Evolutionary conservation across 2,113 vertebrate genomes (phyloP), one percentile per base, ranked within the genome.

Genomic region (Coracopsis vasa): DNA sequence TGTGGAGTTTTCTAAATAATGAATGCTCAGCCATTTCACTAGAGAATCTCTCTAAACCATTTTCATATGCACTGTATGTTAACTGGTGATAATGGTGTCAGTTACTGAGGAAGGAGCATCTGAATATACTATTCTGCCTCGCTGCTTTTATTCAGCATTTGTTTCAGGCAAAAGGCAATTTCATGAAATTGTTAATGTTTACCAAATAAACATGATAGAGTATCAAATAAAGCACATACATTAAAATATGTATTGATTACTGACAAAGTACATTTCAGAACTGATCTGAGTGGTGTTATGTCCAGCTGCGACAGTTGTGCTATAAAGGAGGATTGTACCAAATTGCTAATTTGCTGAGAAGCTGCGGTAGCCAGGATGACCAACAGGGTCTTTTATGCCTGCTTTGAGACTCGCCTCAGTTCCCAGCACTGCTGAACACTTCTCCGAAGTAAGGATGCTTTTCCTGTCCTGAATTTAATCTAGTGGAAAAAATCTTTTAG

Each of bases 391-490:
- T 69, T 54, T 90, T 86, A 35, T 90, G 71, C 90, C 91, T 85
- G 61, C 72, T 65, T 90, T 53, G 91, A 92, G 78, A 42, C 74
- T 78, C 3, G 8, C 31, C 78, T 66, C 86, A 21, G 28, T 93
- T 97, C 92, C 88, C 88, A 92, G 94, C 82, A 78, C 77, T 25
- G 65, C 73, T 82, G 16, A 74, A 29, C n/a, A 13, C 83, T 91
- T 93, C 95, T 95, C 80, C 77, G 84, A 85, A 91, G 71, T 75
- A 48, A 75, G 41, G 90, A 92, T 94, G 90, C 70, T 90, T 44
- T 69, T 82, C 88, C 88, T 94, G 88, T 93, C 94, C 90, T 95
- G 81, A 97, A 92, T 92, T 95, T 88, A 97, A 94, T 95, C 67
- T 95, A 91, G 61, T 91, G 88, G 95, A 94, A 97, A 93, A 94